These are phyloP conservation scores for Xenopus laevis DNA, from an alignment of 2,113 vertebrate species.

Conservation along the genomic window DNA sequence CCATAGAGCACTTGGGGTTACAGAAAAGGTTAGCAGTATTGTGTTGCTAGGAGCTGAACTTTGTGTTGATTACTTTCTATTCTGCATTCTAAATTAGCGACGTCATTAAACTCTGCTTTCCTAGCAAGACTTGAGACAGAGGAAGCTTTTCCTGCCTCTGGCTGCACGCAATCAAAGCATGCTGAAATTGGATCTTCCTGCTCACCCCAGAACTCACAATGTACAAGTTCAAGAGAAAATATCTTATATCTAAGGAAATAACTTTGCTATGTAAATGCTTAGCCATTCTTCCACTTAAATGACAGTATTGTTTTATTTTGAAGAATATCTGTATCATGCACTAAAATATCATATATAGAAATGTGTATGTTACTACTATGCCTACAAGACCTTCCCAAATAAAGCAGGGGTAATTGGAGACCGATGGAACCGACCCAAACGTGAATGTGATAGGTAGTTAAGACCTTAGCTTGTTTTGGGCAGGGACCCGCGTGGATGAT, in stretches of 20 bases:
- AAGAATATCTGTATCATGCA: no score
- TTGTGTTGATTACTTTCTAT: constrained; percentile 44
- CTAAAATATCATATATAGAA: no score
- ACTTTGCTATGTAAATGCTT: no score
- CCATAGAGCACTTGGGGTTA: constrained; percentile 60
- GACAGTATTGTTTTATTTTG: no score
- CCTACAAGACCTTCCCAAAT: no score
- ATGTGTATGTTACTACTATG: no score
- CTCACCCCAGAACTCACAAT: constrained; percentile 43
- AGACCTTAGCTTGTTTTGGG: no score
- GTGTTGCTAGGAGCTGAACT: constrained; percentile 42
- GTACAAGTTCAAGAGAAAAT: not conserved
- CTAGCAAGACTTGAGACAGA: constrained; percentile 52
- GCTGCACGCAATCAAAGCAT: constrained; percentile 55
- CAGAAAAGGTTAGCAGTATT: constrained; percentile 35
- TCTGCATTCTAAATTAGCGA: constrained; percentile 61
- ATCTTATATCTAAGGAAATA: not conserved
- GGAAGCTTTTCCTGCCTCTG: constrained; percentile 65
- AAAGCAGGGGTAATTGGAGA: no score
- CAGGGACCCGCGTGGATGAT: no score
- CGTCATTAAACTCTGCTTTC: constrained; percentile 48
- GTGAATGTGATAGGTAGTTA: no score
- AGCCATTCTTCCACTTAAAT: no score
- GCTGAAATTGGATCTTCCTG: constrained; percentile 62
- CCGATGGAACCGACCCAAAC: no score